Conservation (phyloP, 2,888 invertebrate species). For the Xestia c-nigrum region DNA sequence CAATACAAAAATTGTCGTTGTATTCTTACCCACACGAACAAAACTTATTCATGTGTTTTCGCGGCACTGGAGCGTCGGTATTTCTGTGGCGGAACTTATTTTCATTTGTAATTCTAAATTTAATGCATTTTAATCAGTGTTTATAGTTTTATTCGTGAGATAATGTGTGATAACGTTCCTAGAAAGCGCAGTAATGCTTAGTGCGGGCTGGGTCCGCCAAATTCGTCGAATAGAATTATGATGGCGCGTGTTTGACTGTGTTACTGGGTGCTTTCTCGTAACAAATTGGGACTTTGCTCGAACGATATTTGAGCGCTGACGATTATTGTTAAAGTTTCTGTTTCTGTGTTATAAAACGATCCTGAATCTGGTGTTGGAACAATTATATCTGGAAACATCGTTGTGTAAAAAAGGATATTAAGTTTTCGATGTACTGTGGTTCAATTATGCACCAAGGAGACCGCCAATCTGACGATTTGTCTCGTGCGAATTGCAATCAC, state of each 20-base stretch:
- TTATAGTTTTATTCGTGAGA: conserved; percentile 68
- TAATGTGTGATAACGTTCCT: conserved; percentile 63
- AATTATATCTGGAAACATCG: conserved; percentile 62
- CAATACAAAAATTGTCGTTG: conserved; percentile 50
- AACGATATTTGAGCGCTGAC: conserved; percentile 75
- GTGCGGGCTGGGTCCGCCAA: conserved; percentile 57
- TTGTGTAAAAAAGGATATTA: conserved; percentile 83
- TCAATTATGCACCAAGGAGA: conserved; percentile 72
- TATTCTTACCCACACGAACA: conserved; percentile 69
- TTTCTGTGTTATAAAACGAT: conserved; percentile 71
- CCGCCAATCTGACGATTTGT: conserved; percentile 75
- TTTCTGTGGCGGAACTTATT: conserved; percentile 79
- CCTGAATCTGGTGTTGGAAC: conserved; percentile 67
- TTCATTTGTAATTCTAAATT: conserved; percentile 74
- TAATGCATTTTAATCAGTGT: conserved; percentile 63
- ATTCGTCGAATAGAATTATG: conserved; percentile 73
- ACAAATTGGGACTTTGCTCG: conserved; percentile 85
- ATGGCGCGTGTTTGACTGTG: conserved; percentile 87
- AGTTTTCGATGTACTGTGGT: conserved; percentile 82
- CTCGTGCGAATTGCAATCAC: conserved; percentile 75
- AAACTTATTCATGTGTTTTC: conserved; percentile 79
- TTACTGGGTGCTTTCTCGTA: conserved; percentile 80
- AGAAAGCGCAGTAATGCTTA: conserved; percentile 58
- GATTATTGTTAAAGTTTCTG: conserved; percentile 77
- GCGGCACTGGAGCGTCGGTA: conserved; percentile 81